Base-by-base conservation (phyloP, 1,140 invertebrate genomes). In the Ganaspis sp. region DNA sequence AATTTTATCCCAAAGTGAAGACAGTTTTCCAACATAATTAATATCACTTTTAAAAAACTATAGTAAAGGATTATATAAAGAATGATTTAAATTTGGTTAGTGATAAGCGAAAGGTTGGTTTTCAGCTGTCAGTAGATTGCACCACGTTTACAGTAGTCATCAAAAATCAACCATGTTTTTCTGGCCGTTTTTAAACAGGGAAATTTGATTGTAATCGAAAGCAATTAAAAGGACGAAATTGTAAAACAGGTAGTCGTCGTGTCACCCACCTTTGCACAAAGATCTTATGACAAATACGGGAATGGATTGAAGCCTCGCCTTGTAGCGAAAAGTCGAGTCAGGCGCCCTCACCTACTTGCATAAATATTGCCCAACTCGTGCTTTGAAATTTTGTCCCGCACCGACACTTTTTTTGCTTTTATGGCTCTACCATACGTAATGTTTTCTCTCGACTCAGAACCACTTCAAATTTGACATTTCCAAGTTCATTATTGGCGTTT, bases 271-370 rank as follows among this genome's bases (percentile, higher is more conserved):
- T 84, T 85, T 70, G 19, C 77, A 73, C 77, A 77, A 72, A 72
- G 26, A 19, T 75, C 77, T 69, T 85, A 71, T 72, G 75, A 83
- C 82, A 84, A 85, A 84, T 80, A 81, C 81, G 75, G 78, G 73
- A 74, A 64, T 45, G 72, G 76, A 83, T 73, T 80, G 81, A 77
- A 76, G 84, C 80, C 82, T 85, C 83, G 80, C 83, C 83, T 86
- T 70, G 78, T 73, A 58, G 70, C 76, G 77, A 81, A 64, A 74
- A 37, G 77, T 76, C 49, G 42, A 21, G 42, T 49, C n/a, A 49
- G 21, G 40, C 42, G 40, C 70, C 70, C 70, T 45, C 70, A 19
- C 70, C 70, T 26, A 72, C 21, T 42, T 45, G 29, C 12, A 49
- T 49, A 49, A 49, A 49, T 49, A 49, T 49, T 49, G 45, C 45